Evolutionary conservation across 2,797 vertebrate species (phyloP).

Genomic region (Eulemur mongoz): DNA sequence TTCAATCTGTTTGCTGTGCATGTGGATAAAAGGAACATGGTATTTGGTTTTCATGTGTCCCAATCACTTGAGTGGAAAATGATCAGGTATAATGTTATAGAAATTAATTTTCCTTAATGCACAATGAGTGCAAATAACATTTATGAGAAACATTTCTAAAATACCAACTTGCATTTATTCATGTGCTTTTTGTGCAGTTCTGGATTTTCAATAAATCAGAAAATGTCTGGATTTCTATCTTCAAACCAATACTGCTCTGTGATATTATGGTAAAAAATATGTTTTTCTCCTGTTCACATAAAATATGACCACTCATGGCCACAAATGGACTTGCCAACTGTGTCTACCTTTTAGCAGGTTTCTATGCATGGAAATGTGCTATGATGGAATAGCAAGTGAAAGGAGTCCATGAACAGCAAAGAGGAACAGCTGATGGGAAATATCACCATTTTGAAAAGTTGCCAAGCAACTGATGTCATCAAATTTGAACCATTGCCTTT

Average conservation of each 20-base stretch:
- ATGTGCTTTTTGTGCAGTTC: slow-evolving; percentile 4
- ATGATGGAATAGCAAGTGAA: background rate
- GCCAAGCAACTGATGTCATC: slow-evolving; percentile 47
- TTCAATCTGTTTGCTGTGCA: slow-evolving; percentile 30
- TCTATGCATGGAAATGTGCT: background rate
- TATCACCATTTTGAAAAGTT: slow-evolving; percentile 45
- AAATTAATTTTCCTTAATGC: slow-evolving; percentile 41
- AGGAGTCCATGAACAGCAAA: background rate
- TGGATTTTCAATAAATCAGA: slow-evolving; percentile 24
- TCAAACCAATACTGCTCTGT: background rate
- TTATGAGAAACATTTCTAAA: slow-evolving; percentile 35
- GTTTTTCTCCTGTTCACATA: slow-evolving; percentile 31
- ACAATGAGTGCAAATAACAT: slow-evolving; percentile 31
- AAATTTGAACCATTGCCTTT: slow-evolving; percentile 48
- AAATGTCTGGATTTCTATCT: slow-evolving; percentile 25
- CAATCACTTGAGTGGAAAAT: background rate
- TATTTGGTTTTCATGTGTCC: slow-evolving; percentile 33
- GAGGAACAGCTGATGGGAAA: slow-evolving; percentile 33
- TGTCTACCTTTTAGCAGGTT: slow-evolving; percentile 12
- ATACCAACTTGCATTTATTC: background rate
- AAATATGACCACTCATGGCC: background rate
- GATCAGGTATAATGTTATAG: background rate
- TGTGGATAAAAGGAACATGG: background rate
- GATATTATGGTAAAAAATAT: slow-evolving; percentile 38
- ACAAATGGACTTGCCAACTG: background rate